Conservation (phyloP, 2,113 vertebrate species). For the Leptobrachium leishanense region DNA sequence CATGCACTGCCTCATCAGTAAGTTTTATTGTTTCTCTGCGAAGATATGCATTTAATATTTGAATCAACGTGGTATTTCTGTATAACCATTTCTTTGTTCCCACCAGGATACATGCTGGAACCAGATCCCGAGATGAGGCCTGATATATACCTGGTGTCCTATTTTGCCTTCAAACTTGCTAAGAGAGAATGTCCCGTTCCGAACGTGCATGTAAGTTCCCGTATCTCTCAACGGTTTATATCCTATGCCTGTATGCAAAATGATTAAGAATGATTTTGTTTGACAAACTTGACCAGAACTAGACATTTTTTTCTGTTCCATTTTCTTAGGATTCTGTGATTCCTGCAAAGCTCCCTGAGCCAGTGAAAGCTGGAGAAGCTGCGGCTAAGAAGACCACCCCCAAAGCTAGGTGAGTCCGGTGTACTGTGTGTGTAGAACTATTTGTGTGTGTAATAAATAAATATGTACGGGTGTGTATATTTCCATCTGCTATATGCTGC, state of each 20-base stretch:
- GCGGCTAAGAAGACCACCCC: conserved; percentile 95
- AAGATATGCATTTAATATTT: not conserved
- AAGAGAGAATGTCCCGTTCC: conserved; percentile 87
- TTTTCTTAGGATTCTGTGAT: conserved; percentile 80
- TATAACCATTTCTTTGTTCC: not conserved
- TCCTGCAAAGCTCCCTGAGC: conserved; percentile 91
- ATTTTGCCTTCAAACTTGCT: conserved; percentile 90
- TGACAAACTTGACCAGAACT: too few species aligned
- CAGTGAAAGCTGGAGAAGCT: conserved; percentile 93
- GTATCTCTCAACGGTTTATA: not conserved
- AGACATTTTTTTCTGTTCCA: conserved; percentile 5
- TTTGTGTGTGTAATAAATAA: too few species aligned
- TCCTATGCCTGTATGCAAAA: too few species aligned
- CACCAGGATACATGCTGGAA: conserved; percentile 93
- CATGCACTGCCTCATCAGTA: conserved; percentile 97
- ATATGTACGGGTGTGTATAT: too few species aligned
- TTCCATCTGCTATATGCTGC: too few species aligned
- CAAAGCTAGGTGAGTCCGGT: conserved; percentile 85
- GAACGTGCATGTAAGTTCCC: conserved; percentile 85
- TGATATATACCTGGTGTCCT: conserved; percentile 95
- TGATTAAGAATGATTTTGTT: too few species aligned
- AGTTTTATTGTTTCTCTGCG: conserved; percentile 59
- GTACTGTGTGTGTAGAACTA: too few species aligned
- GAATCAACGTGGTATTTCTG: too few species aligned
- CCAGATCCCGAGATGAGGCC: conserved; percentile 93